phyloP scores from a whole-genome alignment of 2,113 vertebrate species.

The Caranx ignobilis region DNA sequence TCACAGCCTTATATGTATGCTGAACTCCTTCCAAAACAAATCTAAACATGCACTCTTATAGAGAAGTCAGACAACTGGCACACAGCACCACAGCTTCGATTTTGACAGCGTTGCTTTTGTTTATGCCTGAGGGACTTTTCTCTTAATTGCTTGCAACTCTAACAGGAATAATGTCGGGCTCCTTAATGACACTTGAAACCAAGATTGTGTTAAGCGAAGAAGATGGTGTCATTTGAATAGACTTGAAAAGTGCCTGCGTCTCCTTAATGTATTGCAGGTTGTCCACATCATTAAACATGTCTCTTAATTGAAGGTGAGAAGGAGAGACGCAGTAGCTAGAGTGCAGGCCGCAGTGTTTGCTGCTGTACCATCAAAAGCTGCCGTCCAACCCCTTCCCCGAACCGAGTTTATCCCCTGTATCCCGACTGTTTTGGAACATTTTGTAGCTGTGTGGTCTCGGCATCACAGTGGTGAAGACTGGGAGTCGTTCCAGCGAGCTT shows the following conservation, averaged over 20 bases:
- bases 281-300: slow-evolving; percentile 24
- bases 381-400: background rate
- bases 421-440: slow-evolving; percentile 58
- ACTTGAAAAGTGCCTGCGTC: slow-evolving; percentile 3
- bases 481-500: slow-evolving; percentile 65
- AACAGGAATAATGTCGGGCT: slow-evolving; percentile 47
- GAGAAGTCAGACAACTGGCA: slow-evolving; percentile 24
- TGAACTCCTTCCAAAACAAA: slow-evolving; percentile 6
- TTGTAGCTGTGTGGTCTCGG: slow-evolving; percentile 62
- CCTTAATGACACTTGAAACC: slow-evolving; percentile 57
- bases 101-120: slow-evolving; percentile 41
- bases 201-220: slow-evolving; percentile 30
- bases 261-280: slow-evolving; percentile 13
- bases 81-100: slow-evolving; percentile 8
- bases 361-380: slow-evolving; percentile 47
- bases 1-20: background rate
- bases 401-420: slow-evolving; percentile 29
- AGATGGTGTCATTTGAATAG: slow-evolving; percentile 28
- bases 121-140: slow-evolving; percentile 56
- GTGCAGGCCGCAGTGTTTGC: slow-evolving; percentile 32
- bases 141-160: slow-evolving; percentile 59
- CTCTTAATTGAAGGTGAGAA: slow-evolving; percentile 42
- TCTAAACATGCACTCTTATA: background rate
- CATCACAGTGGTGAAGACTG: slow-evolving; percentile 45
- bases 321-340: slow-evolving; percentile 1